These are phyloP conservation scores for Nylanderia fulva DNA, from an alignment of 1,140 invertebrate species.

Conservation along the genomic window DNA sequence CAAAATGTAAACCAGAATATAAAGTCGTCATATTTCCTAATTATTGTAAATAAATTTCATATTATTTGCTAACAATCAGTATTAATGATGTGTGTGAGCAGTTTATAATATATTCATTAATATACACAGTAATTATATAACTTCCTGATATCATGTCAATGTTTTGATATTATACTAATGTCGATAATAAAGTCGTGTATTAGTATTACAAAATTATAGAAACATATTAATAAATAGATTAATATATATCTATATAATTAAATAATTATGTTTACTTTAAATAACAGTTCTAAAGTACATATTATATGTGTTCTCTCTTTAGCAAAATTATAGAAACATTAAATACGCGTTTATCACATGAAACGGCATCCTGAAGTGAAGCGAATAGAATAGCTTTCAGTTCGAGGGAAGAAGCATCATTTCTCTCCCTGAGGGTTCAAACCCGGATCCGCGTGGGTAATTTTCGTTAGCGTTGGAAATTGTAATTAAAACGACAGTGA, in stretches of 20 bases:
- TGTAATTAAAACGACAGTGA: constrained; percentile 57
- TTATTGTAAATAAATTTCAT: too few relatives aligned
- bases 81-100: background rate
- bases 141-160: constrained; percentile 9
- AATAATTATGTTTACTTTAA: constrained; percentile 9
- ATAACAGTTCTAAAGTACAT: background rate
- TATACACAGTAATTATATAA: background rate
- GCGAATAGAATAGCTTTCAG: constrained; percentile 17
- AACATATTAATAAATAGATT: constrained; percentile 21
- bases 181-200: constrained; percentile 30
- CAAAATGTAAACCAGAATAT: too few relatives aligned
- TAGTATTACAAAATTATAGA: constrained; percentile 11
- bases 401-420: constrained; percentile 28
- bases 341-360: constrained; percentile 16
- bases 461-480: constrained; percentile 65
- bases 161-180: background rate
- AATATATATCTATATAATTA: constrained; percentile 17
- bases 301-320: background rate
- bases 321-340: constrained; percentile 21
- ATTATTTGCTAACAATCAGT: too few relatives aligned
- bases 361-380: background rate
- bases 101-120: constrained; percentile 1
- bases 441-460: constrained; percentile 45
- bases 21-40: too few relatives aligned
- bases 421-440: constrained; percentile 42